Evolutionary conservation across 2,113 vertebrate species (phyloP).

Genomic region (Plecturocebus donacophilus): DNA sequence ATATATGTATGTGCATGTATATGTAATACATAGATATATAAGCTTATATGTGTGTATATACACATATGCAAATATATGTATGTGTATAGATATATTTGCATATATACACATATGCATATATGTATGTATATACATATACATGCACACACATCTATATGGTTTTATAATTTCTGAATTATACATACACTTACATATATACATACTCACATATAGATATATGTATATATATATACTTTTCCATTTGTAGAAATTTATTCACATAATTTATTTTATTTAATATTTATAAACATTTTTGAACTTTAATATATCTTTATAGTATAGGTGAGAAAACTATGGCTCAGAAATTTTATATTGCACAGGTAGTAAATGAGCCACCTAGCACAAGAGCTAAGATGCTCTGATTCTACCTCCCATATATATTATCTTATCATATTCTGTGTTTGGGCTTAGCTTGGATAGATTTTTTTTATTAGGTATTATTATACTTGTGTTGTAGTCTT

Average conservation of each 20-base stretch:
- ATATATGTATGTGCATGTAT: no score
- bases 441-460: background rate
- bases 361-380: background rate
- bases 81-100: no score
- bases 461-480: background rate
- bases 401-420: background rate
- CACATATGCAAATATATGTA: no score
- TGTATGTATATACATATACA: no score
- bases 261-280: background rate
- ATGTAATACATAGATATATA: no score
- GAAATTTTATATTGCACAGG: background rate
- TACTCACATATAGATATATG: background rate
- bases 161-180: no score
- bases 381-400: background rate
- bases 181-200: background rate
- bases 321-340: background rate
- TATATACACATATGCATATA: no score
- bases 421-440: background rate
- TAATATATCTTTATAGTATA: background rate
- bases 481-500: background rate
- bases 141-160: no score
- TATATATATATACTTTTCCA: background rate
- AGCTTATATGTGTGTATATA: no score
- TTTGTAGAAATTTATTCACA: background rate
- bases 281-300: background rate